Percentiles rank a stretch among this genome's conserved stretches.
These are phyloP conservation scores for Aurelia aurita complex sp. Pacific DNA, from an alignment of 30 jellyfish, hydroid and myxozoan genomes.

Conservation along the genomic window DNA sequence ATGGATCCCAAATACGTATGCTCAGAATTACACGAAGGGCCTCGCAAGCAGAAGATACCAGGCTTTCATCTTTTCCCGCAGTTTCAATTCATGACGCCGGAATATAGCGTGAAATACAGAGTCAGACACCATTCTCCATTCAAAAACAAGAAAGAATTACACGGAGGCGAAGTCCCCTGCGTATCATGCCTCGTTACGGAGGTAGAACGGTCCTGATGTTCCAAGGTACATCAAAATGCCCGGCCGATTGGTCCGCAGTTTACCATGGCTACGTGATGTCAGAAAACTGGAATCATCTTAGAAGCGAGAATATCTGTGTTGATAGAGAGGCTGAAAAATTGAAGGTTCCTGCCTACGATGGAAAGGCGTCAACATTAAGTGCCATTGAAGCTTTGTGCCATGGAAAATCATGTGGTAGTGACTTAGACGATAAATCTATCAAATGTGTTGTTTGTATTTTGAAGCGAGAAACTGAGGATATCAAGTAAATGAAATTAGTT, in stretches of 20 bases:
- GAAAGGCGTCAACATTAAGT: constrained; percentile 50
- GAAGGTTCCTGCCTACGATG: constrained; percentile 46
- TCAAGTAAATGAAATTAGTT: not conserved
- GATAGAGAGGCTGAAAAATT: constrained; percentile 68
- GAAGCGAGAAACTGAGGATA: not conserved
- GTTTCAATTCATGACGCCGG: constrained; percentile 39
- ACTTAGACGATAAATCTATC: constrained; percentile 46
- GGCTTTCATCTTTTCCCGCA: constrained; percentile 51
- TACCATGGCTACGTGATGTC: constrained; percentile 79
- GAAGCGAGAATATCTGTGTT: constrained; percentile 78
- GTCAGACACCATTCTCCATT: constrained; percentile 69
- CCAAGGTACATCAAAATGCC: constrained; percentile 53
- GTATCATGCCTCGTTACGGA: constrained; percentile 46
- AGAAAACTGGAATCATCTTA: constrained; percentile 80
- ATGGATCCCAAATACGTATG: constrained; percentile 46
- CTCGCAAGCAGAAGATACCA: constrained; percentile 28
- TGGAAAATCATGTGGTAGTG: constrained; percentile 81
- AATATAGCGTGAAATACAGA: constrained; percentile 56
- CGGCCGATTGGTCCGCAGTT: constrained; percentile 66
- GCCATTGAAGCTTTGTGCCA: constrained; percentile 71
- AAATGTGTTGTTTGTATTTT: constrained; percentile 63
- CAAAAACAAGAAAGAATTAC: constrained; percentile 39
- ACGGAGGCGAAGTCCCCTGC: constrained; percentile 72
- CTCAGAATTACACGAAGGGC: constrained; percentile 50
- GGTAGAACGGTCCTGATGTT: constrained; percentile 55